Base-by-base conservation (phyloP, 2,888 invertebrate species). In the Heliconius cydno region DNA sequence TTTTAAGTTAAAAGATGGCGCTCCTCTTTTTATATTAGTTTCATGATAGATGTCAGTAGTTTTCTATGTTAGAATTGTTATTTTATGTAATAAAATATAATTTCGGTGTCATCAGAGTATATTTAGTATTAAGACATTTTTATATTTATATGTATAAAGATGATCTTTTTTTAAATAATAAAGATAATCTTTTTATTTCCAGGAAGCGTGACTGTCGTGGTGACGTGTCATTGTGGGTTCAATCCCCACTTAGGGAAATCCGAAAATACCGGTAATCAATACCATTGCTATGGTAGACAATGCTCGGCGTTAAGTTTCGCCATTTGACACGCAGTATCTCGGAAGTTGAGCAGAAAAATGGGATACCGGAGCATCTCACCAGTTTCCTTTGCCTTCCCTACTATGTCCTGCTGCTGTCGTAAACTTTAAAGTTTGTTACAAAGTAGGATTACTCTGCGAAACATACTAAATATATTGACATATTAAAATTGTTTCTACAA, bases 1-100 rank as follows among this genome's bases (percentile, higher is more conserved):
- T 10, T n/a, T 19, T 57, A 34, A 22, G 38, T 60, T 13, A 19
- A 65, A 3, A 76, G 79, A 79, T 78, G 70, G 70, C 76, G 13
- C 41, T 6, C 1, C 15, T 15, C 13, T 41, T 15, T 15, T 68
- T 9, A 25, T 12, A 15, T 4, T 25, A n/a, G 13, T 70, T n/a
- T 13, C 15, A n/a, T 25, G 25, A 25, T 15, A 41, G 41, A 41
- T 70, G 68, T 70, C 41, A 41, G n/a, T 41, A 25, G 13, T 41
- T 4, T 34, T 19, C 15, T 66, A 34, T 6, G 19, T 15, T 34
- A 30, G 34, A 34, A 34, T 34, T 34, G 34, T 34, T 34, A 34
- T 34, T 34, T 34, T 34, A 34, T 34, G 34, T 46, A 46, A 19
- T 6, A 46, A 15, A 46, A 13, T 46, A 46, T 46, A 46, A 46